Evolutionary conservation across 2,888 invertebrate genomes (phyloP).

Genomic region (Pterostichus madidus): DNA sequence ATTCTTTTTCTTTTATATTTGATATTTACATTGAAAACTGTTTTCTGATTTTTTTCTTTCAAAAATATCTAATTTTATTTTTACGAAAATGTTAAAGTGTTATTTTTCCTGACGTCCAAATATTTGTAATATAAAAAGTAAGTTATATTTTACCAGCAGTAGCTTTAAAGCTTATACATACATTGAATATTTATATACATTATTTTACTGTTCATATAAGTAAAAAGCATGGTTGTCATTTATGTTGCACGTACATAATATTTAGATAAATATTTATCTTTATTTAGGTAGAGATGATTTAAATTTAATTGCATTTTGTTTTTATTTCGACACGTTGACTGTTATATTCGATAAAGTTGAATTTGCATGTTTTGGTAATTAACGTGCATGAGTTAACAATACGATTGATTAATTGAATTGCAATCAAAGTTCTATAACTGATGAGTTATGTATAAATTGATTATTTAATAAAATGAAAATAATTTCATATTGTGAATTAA

Average conservation of each 20-base stretch:
- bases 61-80: neutral
- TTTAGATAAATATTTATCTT: too few species aligned
- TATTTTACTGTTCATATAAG: neutral
- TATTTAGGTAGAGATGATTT: too few species aligned
- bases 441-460: neutral
- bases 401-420: too few species aligned
- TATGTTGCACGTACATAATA: neutral
- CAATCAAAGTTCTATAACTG: neutral
- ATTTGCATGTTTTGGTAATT: slow-evolving; percentile 21
- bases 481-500: too few species aligned
- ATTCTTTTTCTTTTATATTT: neutral
- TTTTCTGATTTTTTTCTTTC: neutral
- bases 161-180: neutral
- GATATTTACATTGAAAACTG: neutral
- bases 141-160: slow-evolving; percentile 39
- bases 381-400: neutral
- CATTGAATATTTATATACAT: slow-evolving; percentile 7
- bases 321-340: neutral
- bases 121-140: slow-evolving; percentile 9
- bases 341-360: slow-evolving; percentile 5
- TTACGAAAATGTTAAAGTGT: slow-evolving; percentile 6
- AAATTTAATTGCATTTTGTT: too few species aligned
- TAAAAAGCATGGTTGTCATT: slow-evolving; percentile 21
- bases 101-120: slow-evolving; percentile 12
- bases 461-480: neutral